A percentile compares a stretch with the other conserved stretches of the same genome.
Evolutionary conservation across 2,888 invertebrate species (phyloP).

Genomic region (Drosophila conformis): DNA sequence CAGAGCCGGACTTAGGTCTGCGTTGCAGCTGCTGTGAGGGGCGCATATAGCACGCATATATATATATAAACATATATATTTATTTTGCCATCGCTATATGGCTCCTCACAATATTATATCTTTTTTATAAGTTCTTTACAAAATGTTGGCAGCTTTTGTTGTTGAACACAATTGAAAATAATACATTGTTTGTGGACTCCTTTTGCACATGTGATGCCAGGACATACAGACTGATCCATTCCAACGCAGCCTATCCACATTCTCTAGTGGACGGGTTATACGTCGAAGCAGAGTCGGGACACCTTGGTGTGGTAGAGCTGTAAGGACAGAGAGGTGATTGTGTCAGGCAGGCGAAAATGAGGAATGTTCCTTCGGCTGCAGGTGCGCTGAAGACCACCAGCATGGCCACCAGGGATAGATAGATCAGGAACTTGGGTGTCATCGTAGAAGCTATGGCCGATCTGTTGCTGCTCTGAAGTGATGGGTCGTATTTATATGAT

Average conservation of each 20-base stretch:
- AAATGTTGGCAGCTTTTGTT: too few species aligned
- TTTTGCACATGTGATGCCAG: background rate
- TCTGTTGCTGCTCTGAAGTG: conserved; percentile 7
- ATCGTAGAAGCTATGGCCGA: background rate
- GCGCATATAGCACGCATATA: too few species aligned
- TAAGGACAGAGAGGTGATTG: conserved; percentile 13
- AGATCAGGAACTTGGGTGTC: conserved; percentile 21
- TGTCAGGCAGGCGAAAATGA: conserved; percentile 11
- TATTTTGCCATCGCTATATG: too few species aligned
- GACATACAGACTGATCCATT: background rate
- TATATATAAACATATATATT: too few species aligned
- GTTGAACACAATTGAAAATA: background rate
- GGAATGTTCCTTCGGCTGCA: conserved; percentile 23
- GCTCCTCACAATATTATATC: too few species aligned
- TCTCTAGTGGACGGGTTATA: conserved; percentile 7
- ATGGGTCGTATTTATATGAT: conserved; percentile 18
- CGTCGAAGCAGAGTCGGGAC: background rate
- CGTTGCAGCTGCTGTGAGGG: too few species aligned
- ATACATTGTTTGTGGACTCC: background rate
- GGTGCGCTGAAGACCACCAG: conserved; percentile 18
- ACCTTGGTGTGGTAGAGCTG: conserved; percentile 19
- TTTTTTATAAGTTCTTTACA: too few species aligned
- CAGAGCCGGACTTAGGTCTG: too few species aligned
- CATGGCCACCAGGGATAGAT: conserved; percentile 14
- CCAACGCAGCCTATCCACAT: background rate